phyloP scores from a whole-genome alignment of 2,113 vertebrate species.

The Carollia perspicillata region DNA sequence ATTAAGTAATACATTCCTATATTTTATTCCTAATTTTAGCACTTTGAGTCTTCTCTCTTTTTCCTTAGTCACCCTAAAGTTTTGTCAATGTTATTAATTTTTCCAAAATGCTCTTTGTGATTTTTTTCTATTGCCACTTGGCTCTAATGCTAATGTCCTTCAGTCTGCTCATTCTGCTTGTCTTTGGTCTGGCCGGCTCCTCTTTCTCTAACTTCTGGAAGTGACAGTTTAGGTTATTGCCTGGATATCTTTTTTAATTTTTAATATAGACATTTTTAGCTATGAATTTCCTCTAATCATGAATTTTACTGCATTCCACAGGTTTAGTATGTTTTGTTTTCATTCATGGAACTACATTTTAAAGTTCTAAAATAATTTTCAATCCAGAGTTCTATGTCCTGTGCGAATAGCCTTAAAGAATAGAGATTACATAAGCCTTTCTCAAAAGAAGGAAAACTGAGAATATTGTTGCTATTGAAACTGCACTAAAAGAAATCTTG shows the following conservation, averaged over 20 bases:
- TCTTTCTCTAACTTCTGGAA: background rate
- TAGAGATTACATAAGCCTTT: background rate
- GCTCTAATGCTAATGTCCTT: background rate
- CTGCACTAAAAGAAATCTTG: background rate
- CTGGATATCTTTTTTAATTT: background rate
- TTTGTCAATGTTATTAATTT: background rate
- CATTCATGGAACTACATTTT: background rate
- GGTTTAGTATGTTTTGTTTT: background rate
- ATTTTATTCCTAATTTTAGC: background rate
- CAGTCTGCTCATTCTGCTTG: background rate
- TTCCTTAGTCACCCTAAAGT: background rate
- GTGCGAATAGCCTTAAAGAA: background rate
- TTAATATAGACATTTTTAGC: background rate
- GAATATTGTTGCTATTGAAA: background rate
- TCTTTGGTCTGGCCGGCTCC: background rate
- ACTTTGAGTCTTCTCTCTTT: background rate
- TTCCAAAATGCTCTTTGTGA: background rate
- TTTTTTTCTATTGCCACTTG: background rate
- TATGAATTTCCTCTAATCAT: background rate
- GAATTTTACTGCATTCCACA: background rate
- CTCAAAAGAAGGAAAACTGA: background rate
- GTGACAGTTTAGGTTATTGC: background rate
- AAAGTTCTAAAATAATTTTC: background rate
- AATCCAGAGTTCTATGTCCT: background rate
- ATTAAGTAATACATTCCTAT: background rate